A percentile compares a stretch with the other conserved stretches of the same genome.
Evolutionary conservation across 2,888 invertebrate genomes (phyloP).

Genomic region (Eurytoma californica): DNA sequence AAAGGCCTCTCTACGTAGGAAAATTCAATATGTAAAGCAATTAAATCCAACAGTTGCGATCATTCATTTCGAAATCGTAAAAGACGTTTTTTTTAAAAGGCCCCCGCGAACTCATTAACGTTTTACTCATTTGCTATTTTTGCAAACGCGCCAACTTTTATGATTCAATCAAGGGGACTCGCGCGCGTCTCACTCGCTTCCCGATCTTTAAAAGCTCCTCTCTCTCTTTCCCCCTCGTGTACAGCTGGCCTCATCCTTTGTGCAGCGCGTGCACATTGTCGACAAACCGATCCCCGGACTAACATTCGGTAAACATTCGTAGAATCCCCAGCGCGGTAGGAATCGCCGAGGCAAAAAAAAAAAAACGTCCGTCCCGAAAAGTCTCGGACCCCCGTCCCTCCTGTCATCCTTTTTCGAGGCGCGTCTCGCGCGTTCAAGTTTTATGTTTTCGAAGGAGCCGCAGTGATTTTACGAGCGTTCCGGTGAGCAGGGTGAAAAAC

Average conservation of each 20-base stretch:
- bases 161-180: constrained; percentile 1
- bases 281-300: neutral
- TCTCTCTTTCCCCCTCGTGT: neutral
- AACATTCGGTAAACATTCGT: neutral
- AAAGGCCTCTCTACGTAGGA: neutral
- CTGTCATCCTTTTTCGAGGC: constrained; percentile 12
- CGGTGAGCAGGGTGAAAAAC: constrained; percentile 46
- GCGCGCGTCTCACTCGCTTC: neutral
- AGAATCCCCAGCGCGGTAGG: neutral
- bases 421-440: constrained; percentile 37
- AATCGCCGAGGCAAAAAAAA: neutral
- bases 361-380: too few species aligned
- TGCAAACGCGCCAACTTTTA: constrained; percentile 18
- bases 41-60: constrained; percentile 41
- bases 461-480: constrained; percentile 67
- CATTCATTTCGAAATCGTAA: constrained; percentile 41
- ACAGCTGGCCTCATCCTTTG: neutral
- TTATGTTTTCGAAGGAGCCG: constrained; percentile 61
- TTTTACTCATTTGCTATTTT: constrained; percentile 49
- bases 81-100: constrained; percentile 20
- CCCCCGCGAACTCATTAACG: constrained; percentile 35
- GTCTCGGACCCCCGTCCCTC: too few species aligned
- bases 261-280: neutral
- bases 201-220: neutral
- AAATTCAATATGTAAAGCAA: constrained; percentile 47